These are phyloP conservation scores for Metacarcinus magister DNA, from an alignment of 2,888 invertebrate genomes.

Conservation along the genomic window DNA sequence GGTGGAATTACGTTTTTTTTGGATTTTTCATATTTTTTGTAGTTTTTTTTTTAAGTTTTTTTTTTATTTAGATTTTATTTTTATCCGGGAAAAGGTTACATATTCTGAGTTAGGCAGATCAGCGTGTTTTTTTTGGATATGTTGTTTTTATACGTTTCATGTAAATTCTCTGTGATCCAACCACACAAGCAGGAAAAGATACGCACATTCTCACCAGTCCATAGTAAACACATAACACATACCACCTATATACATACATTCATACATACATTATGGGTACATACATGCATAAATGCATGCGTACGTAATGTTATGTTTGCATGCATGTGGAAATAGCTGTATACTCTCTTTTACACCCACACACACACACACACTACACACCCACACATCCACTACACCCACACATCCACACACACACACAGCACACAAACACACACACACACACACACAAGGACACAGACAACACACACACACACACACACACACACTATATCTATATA, in stretches of 20 bases:
- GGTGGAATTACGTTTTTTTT: neutral
- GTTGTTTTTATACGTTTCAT: constrained; percentile 13
- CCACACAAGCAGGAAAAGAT: neutral
- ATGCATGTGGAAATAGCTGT: neutral
- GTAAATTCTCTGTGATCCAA: constrained; percentile 2
- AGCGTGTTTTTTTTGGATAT: constrained; percentile 9
- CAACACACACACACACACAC: neutral
- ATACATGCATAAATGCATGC: neutral
- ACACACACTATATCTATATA: too few relatives aligned
- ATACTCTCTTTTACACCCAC: neutral
- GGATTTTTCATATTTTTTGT: neutral
- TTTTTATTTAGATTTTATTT: neutral
- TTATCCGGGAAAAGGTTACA: neutral
- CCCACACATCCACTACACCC: neutral
- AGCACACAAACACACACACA: constrained; percentile 14
- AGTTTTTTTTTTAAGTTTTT: neutral
- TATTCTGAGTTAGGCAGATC: constrained; percentile 11
- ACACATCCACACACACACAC: constrained; percentile 13
- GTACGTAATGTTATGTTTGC: neutral
- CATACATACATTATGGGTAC: neutral
- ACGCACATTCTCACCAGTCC: neutral
- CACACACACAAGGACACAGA: too few relatives aligned
- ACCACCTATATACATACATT: neutral
- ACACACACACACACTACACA: neutral
- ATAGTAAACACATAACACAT: neutral